Evolutionary conservation across 2,113 vertebrate genomes (phyloP), one percentile per base, ranked within the genome.

Genomic region (Sardina pilchardus): DNA sequence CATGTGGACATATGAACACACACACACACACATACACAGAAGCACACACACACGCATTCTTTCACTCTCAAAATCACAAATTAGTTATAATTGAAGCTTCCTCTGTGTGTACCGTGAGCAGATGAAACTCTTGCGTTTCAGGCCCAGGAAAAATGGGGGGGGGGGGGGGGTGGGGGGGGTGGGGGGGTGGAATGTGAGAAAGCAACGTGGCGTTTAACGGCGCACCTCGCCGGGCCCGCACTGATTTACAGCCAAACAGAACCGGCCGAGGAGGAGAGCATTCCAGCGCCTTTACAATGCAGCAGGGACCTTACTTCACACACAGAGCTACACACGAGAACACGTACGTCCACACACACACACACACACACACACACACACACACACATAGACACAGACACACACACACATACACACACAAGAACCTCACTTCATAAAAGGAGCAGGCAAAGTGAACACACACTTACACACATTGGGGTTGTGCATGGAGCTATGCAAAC

Each of bases 281-380:
- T 90, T 92, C 92, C 88, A 85, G 26, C 89, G 36, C 82, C 84
- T 90, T 92, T 88, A 90, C 88, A 92, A 90, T 87, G 80, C 88
- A 91, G 86, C 45, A 85, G 67, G 47, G 82, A 81, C 63, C 86
- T 85, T 21, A 59, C 82, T 53, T 63, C 67, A 63, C 34, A 63
- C 82, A 83, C 53, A 83, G 48, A 43, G 24, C 34, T 47, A 53
- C 50, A 75, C 67, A 75, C 67, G 14, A 30, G 12, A 30, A 75
- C 30, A 75, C n/a, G 8, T 26, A 82, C 47, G 30, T 45, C 50
- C 42, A 82, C 44, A n/a, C 43, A 50, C 10, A 82, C 82, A 48
- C n/a, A 30, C 45, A 30, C 44, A 53, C 45, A 53, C 45, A 53
- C 63, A 83, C 82, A 67, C 30, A 19, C 21, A 45, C 63, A 48